Evolutionary conservation across 1,140 invertebrate genomes (phyloP), one percentile per base, ranked within the genome.

Genomic region (Lycorma delicatula): DNA sequence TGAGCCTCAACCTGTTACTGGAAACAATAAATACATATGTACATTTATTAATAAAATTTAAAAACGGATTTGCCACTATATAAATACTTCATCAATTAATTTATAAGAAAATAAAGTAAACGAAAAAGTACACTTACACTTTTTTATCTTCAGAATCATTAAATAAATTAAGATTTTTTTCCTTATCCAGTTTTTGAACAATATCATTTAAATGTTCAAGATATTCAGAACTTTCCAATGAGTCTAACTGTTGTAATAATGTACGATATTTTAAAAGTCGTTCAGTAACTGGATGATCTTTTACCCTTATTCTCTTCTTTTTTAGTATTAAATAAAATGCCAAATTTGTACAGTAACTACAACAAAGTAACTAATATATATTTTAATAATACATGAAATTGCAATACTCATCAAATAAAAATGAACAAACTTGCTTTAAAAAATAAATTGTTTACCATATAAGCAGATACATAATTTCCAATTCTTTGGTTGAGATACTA

Each of bases 241-340:
- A 76, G 62, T 84, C 80, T 49, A 93, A 68, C 74, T 91, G 80
- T 58, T 81, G 79, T 22, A 92, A 70, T 54, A 92, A 74, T 70
- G 89, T 78, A 60, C 86, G 80, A 64, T 88, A 89, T 66, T 91
- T 85, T 58, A 86, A 81, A 22, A 97, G 73, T 59, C 86, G 75
- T 71, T 90, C 89, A 18, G 91, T 82, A 27, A 95, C 82, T 27
- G 93, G 92, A 79, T 97, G 93, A 59, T 83, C 81, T 63, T 83
- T 79, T 16, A 90, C 75, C 51, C 78, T 75, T 29, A 78, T 71
- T 60, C 80, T 81, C 69, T 85, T 85, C 38, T 81, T 75, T 76
- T 92, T 94, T 1, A 96, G 64, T 60, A 91, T 75, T 57, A 96
- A 68, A 72, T 93, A 97, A 72, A 90, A 93, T 25, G 80, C 80